Evolutionary conservation across 1,140 invertebrate genomes (phyloP).

Genomic region (Bombus fervidus): DNA sequence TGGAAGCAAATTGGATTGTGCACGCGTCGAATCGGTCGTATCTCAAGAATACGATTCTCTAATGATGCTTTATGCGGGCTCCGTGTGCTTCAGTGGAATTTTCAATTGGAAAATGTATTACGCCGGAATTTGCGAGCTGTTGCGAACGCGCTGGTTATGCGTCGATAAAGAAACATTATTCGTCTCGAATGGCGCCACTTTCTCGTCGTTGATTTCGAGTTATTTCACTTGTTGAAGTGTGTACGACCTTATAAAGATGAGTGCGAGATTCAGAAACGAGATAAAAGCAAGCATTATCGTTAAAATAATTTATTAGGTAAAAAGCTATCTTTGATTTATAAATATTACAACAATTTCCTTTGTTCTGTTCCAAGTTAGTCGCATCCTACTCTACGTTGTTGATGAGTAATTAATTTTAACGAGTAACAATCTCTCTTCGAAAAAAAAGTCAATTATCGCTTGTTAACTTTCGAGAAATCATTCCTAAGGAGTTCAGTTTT

Average conservation of each 20-base stretch:
- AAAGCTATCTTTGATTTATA: neutral
- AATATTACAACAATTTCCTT: neutral
- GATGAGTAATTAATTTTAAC: neutral
- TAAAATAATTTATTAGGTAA: neutral
- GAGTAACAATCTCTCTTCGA: no score
- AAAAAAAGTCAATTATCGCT: neutral
- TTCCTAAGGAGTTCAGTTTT: neutral
- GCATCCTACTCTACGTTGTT: neutral
- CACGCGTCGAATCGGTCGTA: constrained; percentile 32
- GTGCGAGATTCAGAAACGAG: neutral
- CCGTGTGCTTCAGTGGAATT: neutral
- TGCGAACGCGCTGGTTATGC: neutral
- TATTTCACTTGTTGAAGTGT: neutral
- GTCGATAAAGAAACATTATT: constrained; percentile 25
- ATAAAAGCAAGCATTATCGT: neutral
- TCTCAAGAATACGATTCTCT: constrained; percentile 49
- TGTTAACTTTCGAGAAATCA: neutral
- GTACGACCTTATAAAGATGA: neutral
- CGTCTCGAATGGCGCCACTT: neutral
- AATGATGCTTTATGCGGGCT: constrained; percentile 54
- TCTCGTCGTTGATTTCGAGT: constrained; percentile 27
- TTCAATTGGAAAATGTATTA: constrained; percentile 20
- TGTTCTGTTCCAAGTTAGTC: neutral
- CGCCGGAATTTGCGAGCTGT: constrained; percentile 7
- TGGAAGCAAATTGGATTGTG: constrained; percentile 14